Conservation (phyloP, 2,888 invertebrate species). For the Cynaeus angustus region DNA sequence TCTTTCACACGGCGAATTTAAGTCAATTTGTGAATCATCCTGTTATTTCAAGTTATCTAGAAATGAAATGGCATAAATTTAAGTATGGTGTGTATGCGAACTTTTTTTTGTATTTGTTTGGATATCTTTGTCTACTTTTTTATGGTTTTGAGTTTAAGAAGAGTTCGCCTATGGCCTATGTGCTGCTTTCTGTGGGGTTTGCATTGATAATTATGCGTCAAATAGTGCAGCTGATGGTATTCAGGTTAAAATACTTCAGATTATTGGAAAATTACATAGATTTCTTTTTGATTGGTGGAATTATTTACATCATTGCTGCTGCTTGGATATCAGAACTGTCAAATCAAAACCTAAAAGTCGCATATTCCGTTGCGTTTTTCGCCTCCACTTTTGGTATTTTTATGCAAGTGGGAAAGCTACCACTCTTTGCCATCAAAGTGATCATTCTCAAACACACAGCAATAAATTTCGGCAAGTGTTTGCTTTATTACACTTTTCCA, state of each 20-base stretch:
- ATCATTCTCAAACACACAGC: slow-evolving; percentile 19
- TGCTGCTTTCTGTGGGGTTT: slow-evolving; percentile 7
- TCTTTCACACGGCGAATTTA: no score
- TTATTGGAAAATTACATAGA: slow-evolving; percentile 22
- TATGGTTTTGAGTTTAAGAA: no score
- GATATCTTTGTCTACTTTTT: neutral
- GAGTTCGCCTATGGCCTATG: neutral
- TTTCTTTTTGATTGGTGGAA: slow-evolving; percentile 6
- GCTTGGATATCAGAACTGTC: neutral
- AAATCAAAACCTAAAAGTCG: neutral
- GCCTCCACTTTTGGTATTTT: slow-evolving; percentile 23
- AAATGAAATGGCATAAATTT: slow-evolving; percentile 17
- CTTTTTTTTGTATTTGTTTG: slow-evolving; percentile 17
- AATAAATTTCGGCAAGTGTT: slow-evolving; percentile 22
- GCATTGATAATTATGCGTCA: neutral
- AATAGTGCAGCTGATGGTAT: neutral
- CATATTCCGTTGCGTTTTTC: slow-evolving; percentile 5
- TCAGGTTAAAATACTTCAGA: neutral
- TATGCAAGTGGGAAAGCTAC: slow-evolving; percentile 18
- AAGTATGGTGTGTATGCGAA: neutral
- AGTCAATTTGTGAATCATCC: no score
- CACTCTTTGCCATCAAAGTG: slow-evolving; percentile 27
- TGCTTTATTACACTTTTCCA: slow-evolving; percentile 28
- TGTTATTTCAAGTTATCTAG: slow-evolving; percentile 1
- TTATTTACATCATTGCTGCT: neutral